Evolutionary conservation across 2,113 vertebrate genomes (phyloP), one percentile per base, ranked within the genome.

Genomic region (Peucedramus taeniatus): DNA sequence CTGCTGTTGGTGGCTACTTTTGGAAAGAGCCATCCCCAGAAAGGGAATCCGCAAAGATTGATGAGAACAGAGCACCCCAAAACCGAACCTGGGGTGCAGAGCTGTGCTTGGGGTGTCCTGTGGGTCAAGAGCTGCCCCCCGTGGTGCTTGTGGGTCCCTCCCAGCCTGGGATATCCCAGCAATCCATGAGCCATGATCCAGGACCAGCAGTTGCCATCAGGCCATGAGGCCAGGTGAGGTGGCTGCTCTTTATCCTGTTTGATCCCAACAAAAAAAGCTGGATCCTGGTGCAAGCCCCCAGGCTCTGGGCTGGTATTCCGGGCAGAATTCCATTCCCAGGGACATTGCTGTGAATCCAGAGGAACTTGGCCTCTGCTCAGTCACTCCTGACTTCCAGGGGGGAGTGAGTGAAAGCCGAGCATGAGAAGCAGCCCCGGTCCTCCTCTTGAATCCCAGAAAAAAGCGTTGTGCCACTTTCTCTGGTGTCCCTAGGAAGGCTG

Each of bases 291-390:
- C 2, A 15, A 71, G 27, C 17, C 71, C 8, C 28, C 5, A 1
- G 28, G 81, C 37, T 2, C 72, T 24, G 63, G n/a, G 57, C 68
- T 64, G 7, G 72, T 4, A 18, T n/a, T 78, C 49, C 12, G 70
- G 70, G 89, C 70, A 70, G 24, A 37, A 37, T 57, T 50, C 78
- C 11, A 31, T 44, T 47, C 69, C 79, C 56, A 49, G 74, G 20
- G 51, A 74, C 78, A 75, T 59, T 83, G 88, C 37, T 80, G 57
- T 37, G 37, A 91, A 93, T 60, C 77, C 81, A 87, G 72, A 72
- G 81, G 51, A 65, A 54, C 47, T 86, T 61, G 80, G 95, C 89
- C 61, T 31, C 31, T 1, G 15, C 75, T 95, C 89, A 47, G 64
- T 42, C 33, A 5, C 74, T 90, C 78, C 37, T 11, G 50, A 49